These are phyloP conservation scores for Neogale vison DNA, from an alignment of 2,113 vertebrate genomes.

Conservation along the genomic window DNA sequence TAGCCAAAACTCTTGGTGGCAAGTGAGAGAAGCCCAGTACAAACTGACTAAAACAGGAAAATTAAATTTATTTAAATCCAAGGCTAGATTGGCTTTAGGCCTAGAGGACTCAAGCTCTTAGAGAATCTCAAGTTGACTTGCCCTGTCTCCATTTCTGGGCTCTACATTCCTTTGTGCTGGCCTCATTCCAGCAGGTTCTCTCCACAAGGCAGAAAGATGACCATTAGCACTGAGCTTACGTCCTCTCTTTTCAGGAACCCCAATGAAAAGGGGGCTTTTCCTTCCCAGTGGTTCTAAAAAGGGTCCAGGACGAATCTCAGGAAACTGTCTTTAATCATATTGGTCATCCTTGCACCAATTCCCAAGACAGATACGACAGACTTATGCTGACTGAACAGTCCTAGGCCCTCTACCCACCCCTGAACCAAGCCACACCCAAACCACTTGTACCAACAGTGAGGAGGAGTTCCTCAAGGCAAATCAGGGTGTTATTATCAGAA, in stretches of 20 bases:
- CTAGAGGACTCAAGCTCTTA: not conserved
- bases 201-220: not conserved
- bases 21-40: not conserved
- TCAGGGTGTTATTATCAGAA: not conserved
- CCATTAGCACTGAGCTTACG: not conserved
- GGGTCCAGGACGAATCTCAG: not conserved
- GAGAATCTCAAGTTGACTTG: not conserved
- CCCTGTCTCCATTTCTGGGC: not conserved
- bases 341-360: not conserved
- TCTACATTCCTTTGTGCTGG: not conserved
- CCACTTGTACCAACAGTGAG: not conserved
- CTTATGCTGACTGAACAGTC: not conserved
- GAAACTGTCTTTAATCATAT: not conserved
- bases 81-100: not conserved
- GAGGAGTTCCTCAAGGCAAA: not conserved
- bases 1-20: not conserved
- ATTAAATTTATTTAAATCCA: not conserved
- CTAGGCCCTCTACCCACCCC: not conserved
- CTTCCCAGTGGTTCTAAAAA: not conserved
- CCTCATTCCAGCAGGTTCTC: not conserved
- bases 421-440: not conserved
- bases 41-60: not conserved
- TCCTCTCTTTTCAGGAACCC: not conserved
- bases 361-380: not conserved
- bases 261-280: not conserved